Conservation (phyloP, 2,113 vertebrate genomes). For the Nicator chloris region DNA sequence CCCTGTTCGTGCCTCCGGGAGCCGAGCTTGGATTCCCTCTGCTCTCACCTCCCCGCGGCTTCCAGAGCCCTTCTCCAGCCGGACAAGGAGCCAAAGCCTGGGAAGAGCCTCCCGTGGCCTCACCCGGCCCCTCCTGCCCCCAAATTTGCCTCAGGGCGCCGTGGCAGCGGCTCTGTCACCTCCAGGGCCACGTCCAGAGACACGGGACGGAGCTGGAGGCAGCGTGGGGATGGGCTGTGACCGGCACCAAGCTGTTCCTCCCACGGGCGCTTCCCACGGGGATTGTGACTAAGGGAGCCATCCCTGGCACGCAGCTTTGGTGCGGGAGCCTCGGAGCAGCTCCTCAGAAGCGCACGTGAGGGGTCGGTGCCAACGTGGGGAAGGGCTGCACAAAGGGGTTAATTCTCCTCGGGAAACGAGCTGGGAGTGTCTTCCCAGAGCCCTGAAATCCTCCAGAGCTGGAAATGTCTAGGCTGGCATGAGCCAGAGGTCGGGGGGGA, state of each 20-base stretch:
- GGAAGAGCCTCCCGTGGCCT: neutral
- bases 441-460: neutral
- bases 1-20: neutral
- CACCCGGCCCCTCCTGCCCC: neutral
- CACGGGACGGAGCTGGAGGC: neutral
- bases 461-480: neutral
- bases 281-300: neutral
- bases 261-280: slow-evolving; percentile 33
- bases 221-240: neutral
- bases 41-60: neutral
- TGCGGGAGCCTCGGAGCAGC: neutral
- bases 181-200: neutral
- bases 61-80: neutral
- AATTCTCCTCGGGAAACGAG: neutral
- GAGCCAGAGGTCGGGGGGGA: neutral
- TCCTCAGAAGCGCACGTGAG: neutral
- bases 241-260: slow-evolving; percentile 15
- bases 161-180: neutral
- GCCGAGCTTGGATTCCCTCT: neutral
- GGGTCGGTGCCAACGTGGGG: fast-evolving
- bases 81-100: neutral
- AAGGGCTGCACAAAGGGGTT: neutral
- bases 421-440: neutral
- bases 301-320: neutral
- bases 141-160: fast-evolving